Evolutionary conservation across 2,888 invertebrate genomes (phyloP).

Genomic region (Pristionchus maxplancki): DNA sequence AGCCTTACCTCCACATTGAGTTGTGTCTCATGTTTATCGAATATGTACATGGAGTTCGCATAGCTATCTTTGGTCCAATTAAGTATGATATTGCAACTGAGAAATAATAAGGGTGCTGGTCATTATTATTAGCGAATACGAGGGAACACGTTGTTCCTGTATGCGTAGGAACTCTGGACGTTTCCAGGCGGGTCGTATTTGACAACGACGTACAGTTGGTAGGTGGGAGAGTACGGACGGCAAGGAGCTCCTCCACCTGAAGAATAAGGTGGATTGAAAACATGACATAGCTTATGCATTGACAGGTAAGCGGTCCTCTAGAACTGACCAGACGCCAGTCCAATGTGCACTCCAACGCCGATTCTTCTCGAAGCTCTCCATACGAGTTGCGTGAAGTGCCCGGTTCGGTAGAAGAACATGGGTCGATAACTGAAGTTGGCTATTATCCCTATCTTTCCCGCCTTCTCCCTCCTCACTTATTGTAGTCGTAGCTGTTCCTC

Average conservation of each 20-base stretch:
- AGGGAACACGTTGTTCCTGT: conserved; percentile 39
- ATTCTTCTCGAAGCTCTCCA: conserved; percentile 67
- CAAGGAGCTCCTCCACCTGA: conserved; percentile 42
- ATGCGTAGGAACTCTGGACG: conserved; percentile 55
- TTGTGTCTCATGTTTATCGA: not conserved
- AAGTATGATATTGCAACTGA: conserved; percentile 19
- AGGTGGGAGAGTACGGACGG: conserved; percentile 38
- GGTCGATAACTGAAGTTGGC: conserved; percentile 59
- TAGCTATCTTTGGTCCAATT: conserved; percentile 6
- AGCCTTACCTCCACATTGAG: not conserved
- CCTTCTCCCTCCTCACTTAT: conserved; percentile 58
- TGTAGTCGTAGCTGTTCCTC: conserved; percentile 68
- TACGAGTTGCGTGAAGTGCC: conserved; percentile 74
- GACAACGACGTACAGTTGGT: conserved; percentile 68
- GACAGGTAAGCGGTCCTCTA: no score
- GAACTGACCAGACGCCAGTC: conserved; percentile 37
- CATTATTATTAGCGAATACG: not conserved
- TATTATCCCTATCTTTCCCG: not conserved
- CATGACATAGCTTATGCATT: no score
- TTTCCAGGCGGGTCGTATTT: conserved; percentile 73
- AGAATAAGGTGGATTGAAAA: no score
- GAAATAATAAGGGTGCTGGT: not conserved
- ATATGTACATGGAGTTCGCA: conserved; percentile 17
- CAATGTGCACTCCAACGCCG: conserved; percentile 71
- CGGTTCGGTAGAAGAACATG: conserved; percentile 62